Conservation (phyloP, 1,140 invertebrate species). For the Bombus soroeensis region DNA sequence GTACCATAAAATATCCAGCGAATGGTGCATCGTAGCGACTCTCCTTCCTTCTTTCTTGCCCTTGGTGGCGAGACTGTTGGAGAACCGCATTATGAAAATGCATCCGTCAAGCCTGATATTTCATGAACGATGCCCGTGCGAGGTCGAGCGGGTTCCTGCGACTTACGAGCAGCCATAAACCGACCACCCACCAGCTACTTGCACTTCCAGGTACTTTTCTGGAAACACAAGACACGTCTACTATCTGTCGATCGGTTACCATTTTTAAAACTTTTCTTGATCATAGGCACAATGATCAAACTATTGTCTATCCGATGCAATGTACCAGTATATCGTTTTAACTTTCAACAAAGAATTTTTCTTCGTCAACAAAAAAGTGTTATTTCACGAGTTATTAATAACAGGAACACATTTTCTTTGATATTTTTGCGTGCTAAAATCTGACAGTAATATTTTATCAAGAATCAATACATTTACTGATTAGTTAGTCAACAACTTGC, state of each 20-base stretch:
- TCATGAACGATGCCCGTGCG: conserved; percentile 61
- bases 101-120: conserved; percentile 73
- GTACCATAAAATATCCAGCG: conserved; percentile 65
- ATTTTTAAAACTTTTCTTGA: not conserved
- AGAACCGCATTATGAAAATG: conserved; percentile 73
- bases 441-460: too few relatives aligned
- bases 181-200: conserved; percentile 26
- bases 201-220: conserved; percentile 27
- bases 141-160: conserved; percentile 16
- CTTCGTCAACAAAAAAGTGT: too few relatives aligned
- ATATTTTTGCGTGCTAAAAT: too few relatives aligned
- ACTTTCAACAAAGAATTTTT: too few relatives aligned
- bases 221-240: not conserved
- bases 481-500: too few relatives aligned
- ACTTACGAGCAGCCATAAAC: conserved; percentile 61
- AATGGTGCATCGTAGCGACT: conserved; percentile 26
- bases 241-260: not conserved
- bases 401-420: too few relatives aligned
- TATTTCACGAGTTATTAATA: too few relatives aligned
- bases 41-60: not conserved
- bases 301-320: too few relatives aligned
- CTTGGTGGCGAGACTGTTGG: not conserved
- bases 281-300: too few relatives aligned
- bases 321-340: too few relatives aligned
- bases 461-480: too few relatives aligned